Evolutionary conservation across 2,113 vertebrate species (phyloP).

Genomic region (Phalacrocorax pelagicus): DNA sequence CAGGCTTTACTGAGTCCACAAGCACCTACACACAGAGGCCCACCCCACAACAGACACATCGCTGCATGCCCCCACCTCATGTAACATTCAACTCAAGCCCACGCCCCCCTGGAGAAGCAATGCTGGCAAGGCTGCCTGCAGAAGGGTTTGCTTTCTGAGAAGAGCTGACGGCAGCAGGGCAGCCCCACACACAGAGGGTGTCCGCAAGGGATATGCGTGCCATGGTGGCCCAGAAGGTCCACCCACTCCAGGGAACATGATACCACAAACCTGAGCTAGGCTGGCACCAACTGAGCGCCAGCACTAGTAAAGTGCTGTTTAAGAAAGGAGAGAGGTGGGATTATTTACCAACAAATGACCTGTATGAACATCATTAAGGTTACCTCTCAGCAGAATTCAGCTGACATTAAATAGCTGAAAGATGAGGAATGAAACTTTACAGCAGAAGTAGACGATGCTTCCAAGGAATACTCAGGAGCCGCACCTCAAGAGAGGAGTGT

Average conservation of each 20-base stretch:
- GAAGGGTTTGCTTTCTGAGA: neutral
- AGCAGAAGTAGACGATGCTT: neutral
- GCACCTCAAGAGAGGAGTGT: neutral
- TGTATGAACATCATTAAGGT: rapidly evolving
- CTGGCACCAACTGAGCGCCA: rapidly evolving
- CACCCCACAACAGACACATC: neutral
- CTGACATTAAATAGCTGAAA: neutral
- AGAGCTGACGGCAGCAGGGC: neutral
- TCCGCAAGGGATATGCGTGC: neutral
- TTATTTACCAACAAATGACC: neutral
- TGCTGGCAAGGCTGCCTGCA: neutral
- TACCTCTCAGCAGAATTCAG: neutral
- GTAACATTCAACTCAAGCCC: rapidly evolving
- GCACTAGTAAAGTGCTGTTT: neutral
- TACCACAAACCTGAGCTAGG: neutral
- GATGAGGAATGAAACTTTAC: neutral
- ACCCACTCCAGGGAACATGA: neutral
- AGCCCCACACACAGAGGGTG: neutral
- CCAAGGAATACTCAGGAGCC: neutral
- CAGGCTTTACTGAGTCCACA: neutral
- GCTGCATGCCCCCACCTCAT: rapidly evolving
- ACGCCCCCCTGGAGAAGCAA: rapidly evolving
- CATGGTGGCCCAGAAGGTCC: rapidly evolving
- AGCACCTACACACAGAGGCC: neutral
- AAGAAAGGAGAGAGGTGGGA: neutral